A percentile compares a stretch with the other conserved stretches of the same genome.
These are phyloP conservation scores for Calephelis perditalis DNA, from an alignment of 2,888 invertebrate genomes.

Conservation along the genomic window DNA sequence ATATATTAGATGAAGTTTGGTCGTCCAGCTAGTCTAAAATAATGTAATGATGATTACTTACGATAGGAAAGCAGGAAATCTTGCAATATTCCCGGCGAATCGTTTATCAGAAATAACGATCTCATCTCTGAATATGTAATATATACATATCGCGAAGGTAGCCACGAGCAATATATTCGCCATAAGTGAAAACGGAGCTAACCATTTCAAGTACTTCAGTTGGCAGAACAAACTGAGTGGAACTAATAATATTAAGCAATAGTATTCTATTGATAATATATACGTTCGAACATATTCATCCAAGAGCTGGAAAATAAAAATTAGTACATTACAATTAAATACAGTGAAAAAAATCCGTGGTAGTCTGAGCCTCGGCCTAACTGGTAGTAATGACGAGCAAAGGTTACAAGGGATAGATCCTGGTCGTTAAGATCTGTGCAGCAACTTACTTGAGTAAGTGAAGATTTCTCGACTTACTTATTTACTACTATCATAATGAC, in stretches of 20 bases:
- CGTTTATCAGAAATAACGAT: slow-evolving; percentile 65
- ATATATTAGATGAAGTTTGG: no score
- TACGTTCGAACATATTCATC: slow-evolving; percentile 52
- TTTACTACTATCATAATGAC: no score
- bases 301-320: slow-evolving; percentile 49
- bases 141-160: slow-evolving; percentile 89
- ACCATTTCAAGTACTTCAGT: slow-evolving; percentile 86
- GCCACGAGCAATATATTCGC: slow-evolving; percentile 89
- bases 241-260: slow-evolving; percentile 54
- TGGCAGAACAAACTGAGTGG: slow-evolving; percentile 63
- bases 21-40: neutral
- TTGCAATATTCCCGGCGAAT: slow-evolving; percentile 68
- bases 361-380: no score
- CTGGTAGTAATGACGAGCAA: no score
- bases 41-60: slow-evolving; percentile 40
- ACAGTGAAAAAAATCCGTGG: no score
- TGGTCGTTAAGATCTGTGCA: no score
- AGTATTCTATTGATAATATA: slow-evolving; percentile 54
- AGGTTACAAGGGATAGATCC: no score
- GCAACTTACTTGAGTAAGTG: no score
- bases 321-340: neutral
- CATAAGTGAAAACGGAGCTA: slow-evolving; percentile 92
- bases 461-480: no score
- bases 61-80: slow-evolving; percentile 91
- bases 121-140: slow-evolving; percentile 83